These are phyloP conservation scores for Ryuthela nishihirai DNA, from an alignment of 2,888 invertebrate species.

Conservation along the genomic window DNA sequence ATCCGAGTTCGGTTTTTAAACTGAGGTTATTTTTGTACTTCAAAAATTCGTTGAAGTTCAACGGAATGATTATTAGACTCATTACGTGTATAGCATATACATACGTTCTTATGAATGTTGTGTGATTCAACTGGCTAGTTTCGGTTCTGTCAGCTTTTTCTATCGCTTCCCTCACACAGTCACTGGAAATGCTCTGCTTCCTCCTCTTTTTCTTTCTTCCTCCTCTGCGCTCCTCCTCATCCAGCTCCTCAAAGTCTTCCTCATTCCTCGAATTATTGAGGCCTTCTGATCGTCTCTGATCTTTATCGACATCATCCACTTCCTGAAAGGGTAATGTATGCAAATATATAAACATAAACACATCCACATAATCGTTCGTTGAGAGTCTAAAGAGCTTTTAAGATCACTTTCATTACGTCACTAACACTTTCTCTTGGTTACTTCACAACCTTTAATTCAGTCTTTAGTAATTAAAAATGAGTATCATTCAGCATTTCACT, in stretches of 20 bases:
- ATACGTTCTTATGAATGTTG: constrained; percentile 22
- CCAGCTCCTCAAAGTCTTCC: constrained; percentile 48
- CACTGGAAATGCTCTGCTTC: constrained; percentile 15
- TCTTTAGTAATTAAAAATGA: too few relatives aligned
- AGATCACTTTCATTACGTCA: too few relatives aligned
- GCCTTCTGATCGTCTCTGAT: constrained; percentile 53
- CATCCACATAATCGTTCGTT: too few relatives aligned
- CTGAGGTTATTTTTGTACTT: too few relatives aligned
- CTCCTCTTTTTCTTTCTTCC: constrained; percentile 18
- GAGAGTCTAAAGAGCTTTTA: too few relatives aligned
- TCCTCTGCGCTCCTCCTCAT: constrained; percentile 8
- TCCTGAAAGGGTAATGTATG: constrained; percentile 44
- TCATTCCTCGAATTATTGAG: constrained; percentile 55
- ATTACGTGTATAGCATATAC: not conserved
- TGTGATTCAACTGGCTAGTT: constrained; percentile 31
- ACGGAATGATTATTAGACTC: too few relatives aligned
- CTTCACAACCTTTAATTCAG: too few relatives aligned
- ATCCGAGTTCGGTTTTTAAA: too few relatives aligned
- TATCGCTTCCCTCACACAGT: not conserved
- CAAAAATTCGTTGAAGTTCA: too few relatives aligned
- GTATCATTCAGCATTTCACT: too few relatives aligned
- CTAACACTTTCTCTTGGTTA: too few relatives aligned
- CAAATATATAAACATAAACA: too few relatives aligned
- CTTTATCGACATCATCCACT: constrained; percentile 59
- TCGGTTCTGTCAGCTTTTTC: constrained; percentile 24